Percentiles rank a stretch among this genome's conserved stretches.
These are phyloP conservation scores for Pantala flavescens DNA, from an alignment of 1,140 invertebrate species.

Conservation along the genomic window DNA sequence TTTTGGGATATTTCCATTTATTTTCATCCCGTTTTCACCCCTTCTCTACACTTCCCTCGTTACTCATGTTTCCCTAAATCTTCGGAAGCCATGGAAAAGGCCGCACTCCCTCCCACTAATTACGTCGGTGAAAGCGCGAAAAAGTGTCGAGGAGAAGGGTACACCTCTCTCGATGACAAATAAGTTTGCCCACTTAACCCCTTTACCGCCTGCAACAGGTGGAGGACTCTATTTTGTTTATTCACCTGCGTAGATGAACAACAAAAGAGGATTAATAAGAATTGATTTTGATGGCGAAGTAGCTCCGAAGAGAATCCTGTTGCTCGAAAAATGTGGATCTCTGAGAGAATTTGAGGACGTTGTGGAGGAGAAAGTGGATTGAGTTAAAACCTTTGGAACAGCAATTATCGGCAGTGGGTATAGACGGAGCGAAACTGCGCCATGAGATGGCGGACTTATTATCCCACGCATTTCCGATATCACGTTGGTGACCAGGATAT, in stretches of 20 bases:
- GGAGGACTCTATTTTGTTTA: conserved; percentile 9
- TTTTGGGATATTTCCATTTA: not conserved
- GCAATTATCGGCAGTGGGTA: too few relatives aligned
- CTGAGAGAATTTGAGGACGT: not conserved
- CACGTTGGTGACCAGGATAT: too few relatives aligned
- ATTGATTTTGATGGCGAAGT: not conserved
- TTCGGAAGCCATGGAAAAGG: not conserved
- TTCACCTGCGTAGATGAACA: not conserved
- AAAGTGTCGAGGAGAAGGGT: not conserved
- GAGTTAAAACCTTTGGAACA: too few relatives aligned
- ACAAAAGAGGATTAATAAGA: not conserved
- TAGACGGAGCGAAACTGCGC: too few relatives aligned
- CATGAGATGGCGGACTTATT: too few relatives aligned
- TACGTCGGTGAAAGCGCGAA: conserved; percentile 3
- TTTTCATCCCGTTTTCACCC: not conserved
- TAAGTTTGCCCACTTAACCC: conserved; percentile 4
- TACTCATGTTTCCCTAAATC: not conserved
- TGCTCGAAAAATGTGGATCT: not conserved
- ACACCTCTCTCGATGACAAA: not conserved
- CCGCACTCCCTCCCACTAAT: not conserved
- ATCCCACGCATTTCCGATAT: too few relatives aligned
- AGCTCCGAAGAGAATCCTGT: not conserved
- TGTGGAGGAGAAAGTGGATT: not conserved
- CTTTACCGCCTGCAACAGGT: not conserved
- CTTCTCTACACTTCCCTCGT: not conserved